A percentile compares a stretch with the other conserved stretches of the same genome.
Conservation (phyloP, 2,888 invertebrate genomes). For the Apotomis betuletana region DNA sequence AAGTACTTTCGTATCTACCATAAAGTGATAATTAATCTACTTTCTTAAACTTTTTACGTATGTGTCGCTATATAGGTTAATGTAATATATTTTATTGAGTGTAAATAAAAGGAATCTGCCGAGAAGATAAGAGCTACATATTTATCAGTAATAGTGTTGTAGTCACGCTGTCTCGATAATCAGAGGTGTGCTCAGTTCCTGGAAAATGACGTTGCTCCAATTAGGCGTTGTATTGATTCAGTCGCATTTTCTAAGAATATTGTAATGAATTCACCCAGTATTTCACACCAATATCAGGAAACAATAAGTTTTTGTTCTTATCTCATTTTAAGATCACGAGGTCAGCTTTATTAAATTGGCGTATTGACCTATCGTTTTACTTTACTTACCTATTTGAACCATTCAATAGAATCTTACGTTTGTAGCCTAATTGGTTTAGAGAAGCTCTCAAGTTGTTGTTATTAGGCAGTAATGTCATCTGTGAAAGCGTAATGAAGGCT, state of each 20-base stretch:
- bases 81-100: neutral
- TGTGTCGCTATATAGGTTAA: too few species aligned
- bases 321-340: constrained; percentile 6
- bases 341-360: neutral
- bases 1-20: neutral
- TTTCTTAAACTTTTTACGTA: constrained; percentile 2
- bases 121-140: constrained; percentile 14
- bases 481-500: constrained; percentile 47
- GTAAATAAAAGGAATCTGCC: constrained; percentile 4
- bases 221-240: neutral
- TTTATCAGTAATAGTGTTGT: neutral
- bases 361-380: neutral
- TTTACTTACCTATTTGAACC: neutral
- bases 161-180: constrained; percentile 30
- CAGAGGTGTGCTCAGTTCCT: constrained; percentile 12
- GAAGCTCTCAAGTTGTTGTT: constrained; percentile 15
- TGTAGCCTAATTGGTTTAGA: neutral
- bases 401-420: neutral
- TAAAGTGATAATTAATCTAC: neutral
- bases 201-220: constrained; percentile 20
- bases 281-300: constrained; percentile 3
- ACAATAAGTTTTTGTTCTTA: neutral
- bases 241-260: constrained; percentile 18
- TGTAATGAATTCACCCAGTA: neutral
- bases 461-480: constrained; percentile 37